Evolutionary conservation across 2,888 invertebrate genomes (phyloP).

Genomic region (Athalia circularis): DNA sequence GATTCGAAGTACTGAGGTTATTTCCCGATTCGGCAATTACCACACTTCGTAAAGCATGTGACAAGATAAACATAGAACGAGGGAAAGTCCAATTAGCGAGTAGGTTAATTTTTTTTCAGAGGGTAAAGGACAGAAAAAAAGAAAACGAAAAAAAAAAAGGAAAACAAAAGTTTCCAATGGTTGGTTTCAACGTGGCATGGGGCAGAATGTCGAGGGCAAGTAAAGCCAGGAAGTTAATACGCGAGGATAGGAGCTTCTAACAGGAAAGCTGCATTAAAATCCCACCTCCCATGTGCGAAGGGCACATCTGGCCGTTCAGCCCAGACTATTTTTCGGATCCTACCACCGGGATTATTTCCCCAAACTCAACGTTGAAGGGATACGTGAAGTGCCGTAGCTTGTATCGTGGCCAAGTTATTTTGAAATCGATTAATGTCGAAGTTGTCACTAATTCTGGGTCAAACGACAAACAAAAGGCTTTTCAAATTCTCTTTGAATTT

Average conservation of each 20-base stretch:
- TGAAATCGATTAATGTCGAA: slow-evolving; percentile 28
- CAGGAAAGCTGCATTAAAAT: slow-evolving; percentile 40
- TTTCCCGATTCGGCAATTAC: slow-evolving; percentile 16
- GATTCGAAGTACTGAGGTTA: neutral
- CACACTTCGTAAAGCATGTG: slow-evolving; percentile 24
- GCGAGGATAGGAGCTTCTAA: slow-evolving; percentile 34
- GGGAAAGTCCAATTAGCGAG: slow-evolving; percentile 33
- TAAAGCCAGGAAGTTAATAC: slow-evolving; percentile 32
- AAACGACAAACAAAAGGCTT: slow-evolving; percentile 5
- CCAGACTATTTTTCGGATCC: slow-evolving; percentile 34
- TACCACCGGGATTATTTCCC: slow-evolving; percentile 31
- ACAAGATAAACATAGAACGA: slow-evolving; percentile 27
- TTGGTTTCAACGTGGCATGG: slow-evolving; percentile 23
- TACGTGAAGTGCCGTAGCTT: slow-evolving; percentile 27
- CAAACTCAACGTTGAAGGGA: slow-evolving; percentile 22
- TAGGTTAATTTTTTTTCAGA: slow-evolving; percentile 26
- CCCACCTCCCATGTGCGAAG: slow-evolving; percentile 31
- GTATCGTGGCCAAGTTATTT: slow-evolving; percentile 22
- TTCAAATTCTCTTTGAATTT: neutral
- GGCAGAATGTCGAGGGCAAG: neutral
- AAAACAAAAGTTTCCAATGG: slow-evolving; percentile 11
- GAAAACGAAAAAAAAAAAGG: too few species aligned
- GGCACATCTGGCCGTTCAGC: slow-evolving; percentile 22
- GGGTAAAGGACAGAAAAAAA: neutral
- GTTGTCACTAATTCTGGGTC: slow-evolving; percentile 9